phyloP scores from a whole-genome alignment of 2,888 invertebrate species.

The Buathra laborator region DNA sequence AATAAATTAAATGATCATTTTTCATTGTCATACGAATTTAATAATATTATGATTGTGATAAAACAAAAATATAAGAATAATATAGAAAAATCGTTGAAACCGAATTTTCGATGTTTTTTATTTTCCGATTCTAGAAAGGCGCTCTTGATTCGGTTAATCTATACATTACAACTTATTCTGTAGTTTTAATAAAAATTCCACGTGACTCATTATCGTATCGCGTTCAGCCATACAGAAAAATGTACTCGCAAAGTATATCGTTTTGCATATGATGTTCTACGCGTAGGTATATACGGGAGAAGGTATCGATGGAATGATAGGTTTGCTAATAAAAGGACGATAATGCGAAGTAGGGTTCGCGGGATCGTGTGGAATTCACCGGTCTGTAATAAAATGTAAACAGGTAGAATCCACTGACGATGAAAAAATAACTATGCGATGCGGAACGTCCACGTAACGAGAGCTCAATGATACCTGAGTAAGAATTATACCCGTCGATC shows the following conservation, averaged over 20 bases:
- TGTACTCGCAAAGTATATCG: conserved; percentile 20
- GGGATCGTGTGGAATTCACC: conserved; percentile 36
- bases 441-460: conserved; percentile 34
- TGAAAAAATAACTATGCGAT: neutral
- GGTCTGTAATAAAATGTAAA: conserved; percentile 46
- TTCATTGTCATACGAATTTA: no score
- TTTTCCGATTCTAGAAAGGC: no score
- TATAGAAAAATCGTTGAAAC: no score
- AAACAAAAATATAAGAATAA: no score
- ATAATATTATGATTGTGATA: no score
- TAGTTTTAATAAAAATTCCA: no score
- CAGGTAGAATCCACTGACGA: neutral
- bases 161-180: no score
- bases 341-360: conserved; percentile 25
- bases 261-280: neutral
- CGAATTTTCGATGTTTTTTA: no score
- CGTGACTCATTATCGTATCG: neutral
- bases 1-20: no score
- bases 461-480: conserved; percentile 18
- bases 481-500: conserved; percentile 29
- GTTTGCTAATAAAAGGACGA: conserved; percentile 41
- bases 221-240: neutral
- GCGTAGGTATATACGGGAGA: neutral
- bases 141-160: no score
- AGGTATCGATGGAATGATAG: conserved; percentile 58